These are phyloP conservation scores for Micoletzkya japonica DNA, from an alignment of 2,888 invertebrate genomes.

Conservation along the genomic window DNA sequence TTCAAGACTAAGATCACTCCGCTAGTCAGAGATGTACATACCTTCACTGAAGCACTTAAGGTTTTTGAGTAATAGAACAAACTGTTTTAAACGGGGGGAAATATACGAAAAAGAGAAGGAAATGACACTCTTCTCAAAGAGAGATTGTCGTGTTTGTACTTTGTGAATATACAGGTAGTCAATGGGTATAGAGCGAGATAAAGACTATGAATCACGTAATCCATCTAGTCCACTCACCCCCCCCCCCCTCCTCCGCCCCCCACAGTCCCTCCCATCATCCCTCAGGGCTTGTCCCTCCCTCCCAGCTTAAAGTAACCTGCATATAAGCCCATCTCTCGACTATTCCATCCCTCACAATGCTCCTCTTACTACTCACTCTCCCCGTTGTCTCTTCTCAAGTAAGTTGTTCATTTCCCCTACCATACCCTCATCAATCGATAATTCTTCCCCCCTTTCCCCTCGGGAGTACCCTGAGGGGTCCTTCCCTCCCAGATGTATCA, in stretches of 20 bases:
- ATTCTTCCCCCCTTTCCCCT: not conserved
- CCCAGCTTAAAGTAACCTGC: not conserved
- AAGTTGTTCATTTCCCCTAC: too few species aligned
- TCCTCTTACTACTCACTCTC: not conserved
- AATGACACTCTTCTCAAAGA: too few species aligned
- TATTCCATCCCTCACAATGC: not conserved
- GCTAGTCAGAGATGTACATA: slow-evolving; percentile 8
- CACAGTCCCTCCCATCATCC: not conserved
- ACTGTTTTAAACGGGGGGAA: too few species aligned
- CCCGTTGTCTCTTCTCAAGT: too few species aligned
- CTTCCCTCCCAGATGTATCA: slow-evolving; percentile 3
- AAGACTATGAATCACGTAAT: too few species aligned
- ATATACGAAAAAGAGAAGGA: too few species aligned
- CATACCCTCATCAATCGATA: slow-evolving; percentile 4
- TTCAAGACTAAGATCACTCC: slow-evolving; percentile 1
- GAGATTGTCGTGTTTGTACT: too few species aligned
- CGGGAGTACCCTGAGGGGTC: too few species aligned
- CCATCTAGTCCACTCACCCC: slow-evolving; percentile 13
- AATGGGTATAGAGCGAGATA: too few species aligned
- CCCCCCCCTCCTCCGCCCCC: not conserved
- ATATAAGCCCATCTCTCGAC: not conserved
- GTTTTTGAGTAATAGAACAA: slow-evolving; percentile 11
- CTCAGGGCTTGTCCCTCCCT: not conserved
- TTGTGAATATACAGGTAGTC: too few species aligned
- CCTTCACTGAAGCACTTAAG: slow-evolving; percentile 14